phyloP scores from a whole-genome alignment of 2,888 invertebrate species.

The Kryphioiulus occultus region DNA sequence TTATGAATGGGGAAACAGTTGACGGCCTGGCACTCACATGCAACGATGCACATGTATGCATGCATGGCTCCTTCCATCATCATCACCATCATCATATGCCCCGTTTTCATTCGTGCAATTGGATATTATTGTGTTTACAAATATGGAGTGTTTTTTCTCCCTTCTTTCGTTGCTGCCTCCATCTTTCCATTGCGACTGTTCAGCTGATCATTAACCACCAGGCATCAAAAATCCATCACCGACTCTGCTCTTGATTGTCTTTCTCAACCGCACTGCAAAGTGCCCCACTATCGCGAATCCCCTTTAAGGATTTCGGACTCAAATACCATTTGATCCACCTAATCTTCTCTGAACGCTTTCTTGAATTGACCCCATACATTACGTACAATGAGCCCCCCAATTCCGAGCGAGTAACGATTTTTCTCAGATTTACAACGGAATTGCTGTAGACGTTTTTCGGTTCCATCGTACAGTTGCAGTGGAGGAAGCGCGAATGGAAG shows the following conservation, averaged over 20 bases:
- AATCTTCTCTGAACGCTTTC: conserved; percentile 44
- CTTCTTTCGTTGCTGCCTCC: neutral
- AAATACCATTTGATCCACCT: conserved; percentile 44
- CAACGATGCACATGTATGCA: conserved; percentile 40
- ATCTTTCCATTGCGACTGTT: neutral
- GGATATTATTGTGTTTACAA: conserved; percentile 36
- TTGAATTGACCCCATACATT: conserved; percentile 44
- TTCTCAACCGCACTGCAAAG: conserved; percentile 22
- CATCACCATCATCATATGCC: neutral
- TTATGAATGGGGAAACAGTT: conserved; percentile 18
- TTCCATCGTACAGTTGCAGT: neutral
- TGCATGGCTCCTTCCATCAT: conserved; percentile 36
- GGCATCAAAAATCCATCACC: conserved; percentile 28
- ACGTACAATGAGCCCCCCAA: neutral
- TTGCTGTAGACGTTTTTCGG: conserved; percentile 22
- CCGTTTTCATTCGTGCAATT: conserved; percentile 27
- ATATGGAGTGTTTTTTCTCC: neutral
- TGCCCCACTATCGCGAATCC: conserved; percentile 13
- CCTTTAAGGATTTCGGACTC: conserved; percentile 44
- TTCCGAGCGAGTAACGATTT: conserved; percentile 28
- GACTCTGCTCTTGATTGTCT: conserved; percentile 8
- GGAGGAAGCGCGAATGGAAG: too few species aligned
- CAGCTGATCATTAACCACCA: conserved; percentile 33
- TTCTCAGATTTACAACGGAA: conserved; percentile 42
- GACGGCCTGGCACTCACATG: conserved; percentile 40